Evolutionary conservation across 2,888 invertebrate species (phyloP), one percentile per base, ranked within the genome.

Genomic region (Polia nebulosa): DNA sequence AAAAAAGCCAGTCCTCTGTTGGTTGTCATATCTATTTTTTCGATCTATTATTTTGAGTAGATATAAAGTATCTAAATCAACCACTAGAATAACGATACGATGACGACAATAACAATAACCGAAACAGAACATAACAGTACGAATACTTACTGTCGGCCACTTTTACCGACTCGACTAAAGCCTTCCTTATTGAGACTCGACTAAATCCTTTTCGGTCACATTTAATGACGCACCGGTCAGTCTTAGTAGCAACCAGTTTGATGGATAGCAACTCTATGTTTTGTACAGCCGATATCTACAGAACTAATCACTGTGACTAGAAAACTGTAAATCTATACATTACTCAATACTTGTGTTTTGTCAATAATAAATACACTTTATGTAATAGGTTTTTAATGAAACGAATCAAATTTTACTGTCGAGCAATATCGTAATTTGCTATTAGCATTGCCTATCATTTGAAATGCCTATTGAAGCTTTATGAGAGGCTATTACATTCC

Each of bases 151-250:
- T 60, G 75, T 79, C 73, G 80, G 65, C 83, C 84, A 92, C 89
- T 91, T 90, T 91, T 90, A 90, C 91, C 84, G 84, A 85, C 82
- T 87, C 85, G 86, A 85, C 88, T 88, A 91, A 90, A 92, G 86
- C 88, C 84, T 90, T 89, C 93, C 92, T 88, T 94, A 92, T 90
- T 90, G 88, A 93, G 93, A 90, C 85, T 83, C 86, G 88, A 87
- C 89, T 87, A 93, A 93, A 92, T 91, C 94, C 93, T 93, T 93
- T 93, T 94, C 82, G 92, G 94, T 94, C 92, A 89, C 89, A 92
- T 94, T 94, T 94, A 94, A 94, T 93, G 93, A 93, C 92, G 92
- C 88, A 84, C 88, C 84, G 89, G 89, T 88, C 90, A 86, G 87
- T 87, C 87, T 85, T 81, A 84, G 82, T 85, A 86, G 86, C 85